These are phyloP conservation scores for Phalacrocorax carbo DNA, from an alignment of 2,113 vertebrate genomes.

Conservation along the genomic window DNA sequence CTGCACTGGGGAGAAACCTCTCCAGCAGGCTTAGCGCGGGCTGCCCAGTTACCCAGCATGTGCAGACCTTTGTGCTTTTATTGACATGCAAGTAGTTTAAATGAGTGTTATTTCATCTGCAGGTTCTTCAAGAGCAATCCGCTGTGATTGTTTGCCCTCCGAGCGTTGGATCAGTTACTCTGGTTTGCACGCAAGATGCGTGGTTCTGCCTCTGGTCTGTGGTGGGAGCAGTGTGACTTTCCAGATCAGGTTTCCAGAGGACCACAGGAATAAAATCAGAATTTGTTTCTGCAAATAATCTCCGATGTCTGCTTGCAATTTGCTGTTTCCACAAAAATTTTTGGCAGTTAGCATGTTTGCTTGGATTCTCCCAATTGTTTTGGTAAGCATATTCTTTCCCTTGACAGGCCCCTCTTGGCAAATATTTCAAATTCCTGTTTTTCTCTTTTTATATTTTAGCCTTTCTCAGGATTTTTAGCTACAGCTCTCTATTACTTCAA, in stretches of 20 bases:
- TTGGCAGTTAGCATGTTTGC: slow-evolving; percentile 38
- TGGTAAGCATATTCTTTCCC: slow-evolving; percentile 39
- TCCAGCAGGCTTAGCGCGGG: fast-evolving
- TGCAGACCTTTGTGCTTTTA: background rate
- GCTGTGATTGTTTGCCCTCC: fast-evolving
- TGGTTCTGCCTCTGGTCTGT: background rate
- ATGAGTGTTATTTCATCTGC: fast-evolving
- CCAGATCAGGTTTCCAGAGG: background rate
- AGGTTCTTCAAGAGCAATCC: background rate
- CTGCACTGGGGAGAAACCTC: background rate
- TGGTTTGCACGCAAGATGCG: fast-evolving
- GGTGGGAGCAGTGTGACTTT: background rate
- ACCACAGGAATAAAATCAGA: background rate
- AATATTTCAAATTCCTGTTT: slow-evolving; percentile 36
- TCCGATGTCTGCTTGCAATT: background rate
- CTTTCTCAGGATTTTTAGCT: background rate
- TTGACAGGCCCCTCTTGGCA: slow-evolving; percentile 46
- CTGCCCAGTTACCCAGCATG: background rate
- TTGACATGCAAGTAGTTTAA: background rate
- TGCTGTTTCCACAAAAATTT: slow-evolving; percentile 30
- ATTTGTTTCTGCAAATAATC: background rate
- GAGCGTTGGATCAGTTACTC: fast-evolving
- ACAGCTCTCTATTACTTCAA: background rate
- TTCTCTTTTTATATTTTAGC: background rate
- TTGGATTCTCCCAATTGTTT: slow-evolving; percentile 45